Evolutionary conservation across 2,888 invertebrate genomes (phyloP).

Genomic region (Eupithecia dodoneata): DNA sequence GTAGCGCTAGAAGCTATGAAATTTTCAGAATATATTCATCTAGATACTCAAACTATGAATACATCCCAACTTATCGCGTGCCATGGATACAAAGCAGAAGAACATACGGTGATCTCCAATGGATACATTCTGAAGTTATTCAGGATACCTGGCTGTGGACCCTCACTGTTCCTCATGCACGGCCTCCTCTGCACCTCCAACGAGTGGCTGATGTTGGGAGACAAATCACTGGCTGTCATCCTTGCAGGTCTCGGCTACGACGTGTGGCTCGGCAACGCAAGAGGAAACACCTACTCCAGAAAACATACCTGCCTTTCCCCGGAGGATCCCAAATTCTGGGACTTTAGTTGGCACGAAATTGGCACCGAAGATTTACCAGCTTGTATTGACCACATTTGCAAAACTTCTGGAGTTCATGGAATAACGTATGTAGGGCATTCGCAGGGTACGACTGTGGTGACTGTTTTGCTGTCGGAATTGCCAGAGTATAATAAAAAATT

Average conservation of each 20-base stretch:
- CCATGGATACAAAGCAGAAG: neutral
- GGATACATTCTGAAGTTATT: neutral
- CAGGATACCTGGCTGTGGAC: neutral
- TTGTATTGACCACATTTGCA: neutral
- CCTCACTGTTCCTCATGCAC: neutral
- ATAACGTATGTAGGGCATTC: neutral
- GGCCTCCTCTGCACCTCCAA: neutral
- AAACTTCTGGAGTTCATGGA: neutral
- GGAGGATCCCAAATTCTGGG: neutral
- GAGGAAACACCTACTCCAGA: constrained; percentile 3
- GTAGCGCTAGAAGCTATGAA: neutral
- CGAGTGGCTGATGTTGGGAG: neutral
- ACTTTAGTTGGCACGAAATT: constrained; percentile 6
- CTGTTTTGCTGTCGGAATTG: neutral
- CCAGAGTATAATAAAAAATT: constrained; percentile 10
- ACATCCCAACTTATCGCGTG: neutral
- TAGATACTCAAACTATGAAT: neutral
- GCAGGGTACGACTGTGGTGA: neutral
- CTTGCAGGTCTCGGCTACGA: neutral
- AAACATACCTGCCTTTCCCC: neutral
- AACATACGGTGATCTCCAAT: neutral
- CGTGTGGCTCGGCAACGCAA: constrained; percentile 3
- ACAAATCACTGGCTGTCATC: neutral
- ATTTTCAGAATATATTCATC: neutral
- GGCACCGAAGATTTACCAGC: neutral